Evolutionary conservation across 1,140 invertebrate genomes (phyloP).

Genomic region (Anastrepha ludens): DNA sequence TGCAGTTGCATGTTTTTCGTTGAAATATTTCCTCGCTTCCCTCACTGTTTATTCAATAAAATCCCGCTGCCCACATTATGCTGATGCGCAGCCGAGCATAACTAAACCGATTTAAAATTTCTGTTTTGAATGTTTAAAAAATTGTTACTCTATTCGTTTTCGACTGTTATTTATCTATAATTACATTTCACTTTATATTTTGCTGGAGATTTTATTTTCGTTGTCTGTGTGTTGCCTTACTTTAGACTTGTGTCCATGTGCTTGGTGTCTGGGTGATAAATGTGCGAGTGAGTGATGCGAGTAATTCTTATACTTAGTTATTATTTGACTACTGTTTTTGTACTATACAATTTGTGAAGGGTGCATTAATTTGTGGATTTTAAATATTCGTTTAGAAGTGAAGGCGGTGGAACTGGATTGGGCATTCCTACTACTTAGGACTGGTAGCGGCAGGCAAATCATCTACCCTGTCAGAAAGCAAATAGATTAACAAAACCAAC

Average conservation of each 20-base stretch:
- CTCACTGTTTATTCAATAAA: neutral
- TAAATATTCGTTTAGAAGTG: conserved; percentile 13
- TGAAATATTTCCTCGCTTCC: neutral
- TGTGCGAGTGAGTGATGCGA: conserved; percentile 34
- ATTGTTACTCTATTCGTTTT: neutral
- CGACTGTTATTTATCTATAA: neutral
- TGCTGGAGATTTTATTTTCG: conserved; percentile 7
- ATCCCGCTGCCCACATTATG: neutral
- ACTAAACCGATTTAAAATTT: conserved; percentile 39
- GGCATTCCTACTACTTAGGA: too few relatives aligned
- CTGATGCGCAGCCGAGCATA: neutral
- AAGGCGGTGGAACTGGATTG: neutral
- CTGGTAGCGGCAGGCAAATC: too few relatives aligned
- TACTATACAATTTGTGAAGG: neutral
- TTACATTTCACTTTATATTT: neutral
- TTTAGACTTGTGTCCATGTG: neutral
- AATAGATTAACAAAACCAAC: too few relatives aligned
- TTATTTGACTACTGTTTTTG: conserved; percentile 25
- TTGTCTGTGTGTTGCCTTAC: neutral
- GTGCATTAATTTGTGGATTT: conserved; percentile 27
- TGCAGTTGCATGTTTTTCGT: conserved; percentile 17
- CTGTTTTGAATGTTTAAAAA: conserved; percentile 16
- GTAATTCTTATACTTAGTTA: conserved; percentile 25
- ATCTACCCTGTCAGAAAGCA: too few relatives aligned
- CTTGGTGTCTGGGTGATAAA: conserved; percentile 21